Percentiles rank a stretch among this genome's conserved stretches.
These are phyloP conservation scores for Ivindomyrus marchei DNA, from an alignment of 2,113 vertebrate genomes.

Conservation along the genomic window DNA sequence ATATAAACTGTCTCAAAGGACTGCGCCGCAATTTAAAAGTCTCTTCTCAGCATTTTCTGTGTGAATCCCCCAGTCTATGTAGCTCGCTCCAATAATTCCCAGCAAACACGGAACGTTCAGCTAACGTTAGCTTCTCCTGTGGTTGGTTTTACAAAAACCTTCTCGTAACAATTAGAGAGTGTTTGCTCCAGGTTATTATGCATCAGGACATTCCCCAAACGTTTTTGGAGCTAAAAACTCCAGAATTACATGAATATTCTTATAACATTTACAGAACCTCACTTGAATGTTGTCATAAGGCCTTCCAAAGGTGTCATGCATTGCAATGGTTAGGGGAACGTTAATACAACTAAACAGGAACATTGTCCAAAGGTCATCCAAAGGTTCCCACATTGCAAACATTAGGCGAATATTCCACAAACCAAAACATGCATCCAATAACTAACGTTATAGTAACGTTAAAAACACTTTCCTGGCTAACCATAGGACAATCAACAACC, in stretches of 20 bases:
- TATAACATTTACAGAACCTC: not conserved
- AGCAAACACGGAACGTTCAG: not conserved
- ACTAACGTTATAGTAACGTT: not conserved
- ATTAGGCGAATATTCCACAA: not conserved
- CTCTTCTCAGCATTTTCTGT: not conserved
- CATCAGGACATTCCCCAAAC: not conserved
- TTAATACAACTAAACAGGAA: not conserved
- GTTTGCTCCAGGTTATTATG: not conserved
- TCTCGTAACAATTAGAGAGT: not conserved
- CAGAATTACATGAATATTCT: not conserved
- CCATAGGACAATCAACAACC: not conserved
- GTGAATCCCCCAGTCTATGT: not conserved
- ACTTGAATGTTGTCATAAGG: not conserved
- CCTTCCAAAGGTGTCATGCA: not conserved
- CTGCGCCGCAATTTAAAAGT: not conserved
- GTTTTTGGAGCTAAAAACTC: not conserved
- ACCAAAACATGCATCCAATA: not conserved
- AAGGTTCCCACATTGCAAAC: not conserved
- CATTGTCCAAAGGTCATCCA: not conserved
- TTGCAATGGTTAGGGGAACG: not conserved
- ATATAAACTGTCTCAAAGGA: not conserved
- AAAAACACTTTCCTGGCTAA: not conserved
- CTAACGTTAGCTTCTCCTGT: not conserved
- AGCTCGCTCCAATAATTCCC: not conserved
- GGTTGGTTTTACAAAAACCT: not conserved